Evolutionary conservation across 1,140 invertebrate species (phyloP), one percentile per base, ranked within the genome.

Genomic region (Drosophila setifemur): DNA sequence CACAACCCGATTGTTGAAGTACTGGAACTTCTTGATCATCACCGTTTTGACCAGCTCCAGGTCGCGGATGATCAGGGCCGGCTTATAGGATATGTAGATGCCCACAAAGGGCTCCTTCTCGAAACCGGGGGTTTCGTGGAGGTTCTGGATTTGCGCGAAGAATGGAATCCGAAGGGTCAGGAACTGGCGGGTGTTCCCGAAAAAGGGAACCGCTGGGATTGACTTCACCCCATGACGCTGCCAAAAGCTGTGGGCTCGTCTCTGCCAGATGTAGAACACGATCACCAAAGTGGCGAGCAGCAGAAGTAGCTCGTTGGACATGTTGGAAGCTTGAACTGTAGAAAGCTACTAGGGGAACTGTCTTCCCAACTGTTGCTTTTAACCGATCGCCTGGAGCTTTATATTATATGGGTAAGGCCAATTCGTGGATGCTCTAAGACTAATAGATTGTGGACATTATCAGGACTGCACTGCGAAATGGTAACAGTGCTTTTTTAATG

Each of bases 31-130:
- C 53, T 92, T 92, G 1, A 93, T 86, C 19, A 93, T 64, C 23
- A 93, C 90, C 14, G 79, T 67, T 48, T 92, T 92, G 5, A 93
- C 79, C 1, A 93, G 49, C 2, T 92, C 91, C 0, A 91, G 86
- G 79, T 93, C 92, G 8, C 90, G 86, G 0, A 93, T 50, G 0
- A 93, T 52, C 3, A 93, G 16, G 0, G 68, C 76, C 0, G 93
- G 92, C 8, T 83, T 70, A 39, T 89, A 66, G 2, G 91, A 55
- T 37, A 91, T 52, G 52, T 90, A 91, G 6, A 91, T 70, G 0
- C 91, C 91, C n/a, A 91, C 52, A 3, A 74, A 31, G 0, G 88
- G 71, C 19, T 79, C 73, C 2, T 83, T 68, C 9, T 77, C 76
- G 11, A 48, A 67, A 6, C 61, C 76, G 1, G 73, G 61, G 2